These are phyloP conservation scores for Syrrhaptes paradoxus DNA, from an alignment of 2,113 vertebrate species.

Conservation along the genomic window DNA sequence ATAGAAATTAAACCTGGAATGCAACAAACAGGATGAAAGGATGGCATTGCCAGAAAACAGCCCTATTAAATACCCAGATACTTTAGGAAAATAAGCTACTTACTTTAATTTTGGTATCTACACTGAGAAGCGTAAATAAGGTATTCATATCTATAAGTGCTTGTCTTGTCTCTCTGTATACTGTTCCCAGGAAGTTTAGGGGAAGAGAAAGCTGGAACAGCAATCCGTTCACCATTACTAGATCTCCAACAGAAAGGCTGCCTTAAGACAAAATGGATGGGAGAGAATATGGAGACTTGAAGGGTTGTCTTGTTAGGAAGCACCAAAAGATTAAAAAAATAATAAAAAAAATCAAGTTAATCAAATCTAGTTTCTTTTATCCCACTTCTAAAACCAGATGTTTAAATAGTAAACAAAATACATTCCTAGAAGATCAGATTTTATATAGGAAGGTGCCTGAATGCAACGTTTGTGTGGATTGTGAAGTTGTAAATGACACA, in stretches of 20 bases:
- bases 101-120: slow-evolving; percentile 97
- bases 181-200: slow-evolving; percentile 97
- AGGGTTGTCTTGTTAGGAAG: background rate
- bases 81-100: slow-evolving; percentile 58
- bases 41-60: background rate
- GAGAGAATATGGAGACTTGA: background rate
- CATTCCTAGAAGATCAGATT: background rate
- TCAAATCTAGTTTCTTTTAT: background rate
- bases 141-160: slow-evolving; percentile 98
- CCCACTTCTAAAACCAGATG: background rate
- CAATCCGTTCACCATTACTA: slow-evolving; percentile 98
- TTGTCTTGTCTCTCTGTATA: slow-evolving; percentile 98
- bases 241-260: slow-evolving; percentile 92
- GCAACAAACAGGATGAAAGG: background rate
- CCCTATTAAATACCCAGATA: background rate
- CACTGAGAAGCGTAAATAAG: slow-evolving; percentile 91
- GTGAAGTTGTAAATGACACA: background rate
- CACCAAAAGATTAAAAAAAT: background rate
- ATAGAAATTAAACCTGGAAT: slow-evolving; percentile 11
- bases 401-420: background rate
- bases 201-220: slow-evolving; percentile 98
- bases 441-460: background rate
- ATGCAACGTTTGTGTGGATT: background rate
- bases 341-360: background rate
- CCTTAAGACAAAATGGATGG: slow-evolving; percentile 75